These are phyloP conservation scores for Monomorium pharaonis DNA, from an alignment of 1,140 invertebrate species.

Conservation along the genomic window DNA sequence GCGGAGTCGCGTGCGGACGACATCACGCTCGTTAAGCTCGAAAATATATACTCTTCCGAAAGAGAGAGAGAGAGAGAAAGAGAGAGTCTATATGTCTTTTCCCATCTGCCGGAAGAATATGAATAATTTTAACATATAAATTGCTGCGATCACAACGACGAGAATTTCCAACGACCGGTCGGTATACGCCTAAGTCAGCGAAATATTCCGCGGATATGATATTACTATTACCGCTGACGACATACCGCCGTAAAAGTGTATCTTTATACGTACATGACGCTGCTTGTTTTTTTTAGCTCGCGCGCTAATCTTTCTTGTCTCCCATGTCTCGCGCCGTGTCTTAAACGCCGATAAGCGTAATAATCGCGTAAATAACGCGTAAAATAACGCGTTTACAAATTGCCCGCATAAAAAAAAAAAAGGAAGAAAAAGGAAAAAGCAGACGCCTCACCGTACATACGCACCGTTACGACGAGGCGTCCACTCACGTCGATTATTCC, in stretches of 20 bases:
- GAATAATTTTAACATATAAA: constrained; percentile 43
- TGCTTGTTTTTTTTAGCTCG: neutral
- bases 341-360: neutral
- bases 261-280: constrained; percentile 8
- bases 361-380: constrained; percentile 21
- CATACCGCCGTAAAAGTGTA: neutral
- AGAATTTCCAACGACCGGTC: neutral
- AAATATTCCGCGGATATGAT: neutral
- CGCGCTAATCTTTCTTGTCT: neutral
- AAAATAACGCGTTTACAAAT: no score
- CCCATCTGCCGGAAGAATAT: neutral
- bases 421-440: no score
- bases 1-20: neutral
- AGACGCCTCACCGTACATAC: no score
- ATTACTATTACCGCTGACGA: neutral
- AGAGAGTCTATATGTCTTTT: neutral
- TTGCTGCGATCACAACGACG: neutral
- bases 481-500: neutral
- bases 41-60: neutral
- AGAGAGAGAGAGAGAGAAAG: no score
- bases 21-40: neutral
- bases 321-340: neutral
- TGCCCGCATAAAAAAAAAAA: neutral
- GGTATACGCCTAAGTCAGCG: neutral
- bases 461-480: neutral